These are phyloP conservation scores for Gymnocheta viridis DNA, from an alignment of 2,888 invertebrate species.

Conservation along the genomic window DNA sequence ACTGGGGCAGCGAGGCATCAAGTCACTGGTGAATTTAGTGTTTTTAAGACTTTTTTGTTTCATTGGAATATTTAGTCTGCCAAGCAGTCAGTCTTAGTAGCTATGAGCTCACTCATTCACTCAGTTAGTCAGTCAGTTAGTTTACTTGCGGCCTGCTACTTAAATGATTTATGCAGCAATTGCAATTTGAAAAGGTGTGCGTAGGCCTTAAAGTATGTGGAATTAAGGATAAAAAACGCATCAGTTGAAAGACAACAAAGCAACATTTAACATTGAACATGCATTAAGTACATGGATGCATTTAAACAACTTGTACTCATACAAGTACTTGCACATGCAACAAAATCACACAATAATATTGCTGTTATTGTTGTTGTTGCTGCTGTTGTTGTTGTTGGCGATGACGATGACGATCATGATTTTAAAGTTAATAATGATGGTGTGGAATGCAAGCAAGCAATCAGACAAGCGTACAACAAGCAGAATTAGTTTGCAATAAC, in stretches of 20 bases:
- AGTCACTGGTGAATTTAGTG: slow-evolving; percentile 72
- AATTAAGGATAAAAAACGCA: not conserved
- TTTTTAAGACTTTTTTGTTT: slow-evolving; percentile 4
- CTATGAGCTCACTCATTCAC: slow-evolving; percentile 21
- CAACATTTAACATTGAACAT: slow-evolving; percentile 45
- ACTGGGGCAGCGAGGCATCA: slow-evolving; percentile 80
- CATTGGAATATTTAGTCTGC: slow-evolving; percentile 35
- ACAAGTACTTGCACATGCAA: slow-evolving; percentile 44
- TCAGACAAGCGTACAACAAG: slow-evolving; percentile 5
- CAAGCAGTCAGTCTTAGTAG: slow-evolving; percentile 23
- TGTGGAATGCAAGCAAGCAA: slow-evolving; percentile 38
- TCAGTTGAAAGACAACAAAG: slow-evolving; percentile 30
- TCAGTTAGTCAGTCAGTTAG: slow-evolving; percentile 36
- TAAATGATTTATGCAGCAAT: slow-evolving; percentile 64
- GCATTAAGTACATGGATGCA: slow-evolving; percentile 51
- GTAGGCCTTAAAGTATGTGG: slow-evolving; percentile 59
- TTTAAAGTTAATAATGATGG: slow-evolving; percentile 35
- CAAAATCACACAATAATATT: slow-evolving; percentile 50
- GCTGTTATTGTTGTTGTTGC: not conserved
- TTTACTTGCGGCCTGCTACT: slow-evolving; percentile 36
- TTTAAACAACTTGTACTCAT: not conserved
- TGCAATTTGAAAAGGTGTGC: slow-evolving; percentile 64
- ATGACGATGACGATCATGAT: slow-evolving; percentile 20
- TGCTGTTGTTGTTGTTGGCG: slow-evolving; percentile 1
- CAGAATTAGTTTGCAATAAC: slow-evolving; percentile 60